Conservation (phyloP, 2,113 vertebrate species). For the Pterophyllum scalare region DNA sequence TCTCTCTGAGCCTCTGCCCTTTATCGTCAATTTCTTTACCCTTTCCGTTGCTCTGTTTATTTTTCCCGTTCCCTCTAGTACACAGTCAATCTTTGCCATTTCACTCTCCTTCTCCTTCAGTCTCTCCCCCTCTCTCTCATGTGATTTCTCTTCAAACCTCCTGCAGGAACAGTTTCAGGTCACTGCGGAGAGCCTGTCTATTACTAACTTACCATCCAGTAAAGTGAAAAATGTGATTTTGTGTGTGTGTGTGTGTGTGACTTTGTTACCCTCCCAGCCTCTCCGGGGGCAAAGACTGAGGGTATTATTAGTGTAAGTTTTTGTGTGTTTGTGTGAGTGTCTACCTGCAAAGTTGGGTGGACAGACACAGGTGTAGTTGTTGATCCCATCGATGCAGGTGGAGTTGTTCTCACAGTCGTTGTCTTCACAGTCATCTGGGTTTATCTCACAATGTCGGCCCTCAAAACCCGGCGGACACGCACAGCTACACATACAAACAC, state of each 20-base stretch:
- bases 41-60: constrained; percentile 47
- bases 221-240: constrained; percentile 67
- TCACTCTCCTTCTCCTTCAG: background rate
- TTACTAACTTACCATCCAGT: constrained; percentile 60
- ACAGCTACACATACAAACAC: constrained; percentile 86
- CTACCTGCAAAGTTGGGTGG: constrained; percentile 92
- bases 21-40: constrained; percentile 44
- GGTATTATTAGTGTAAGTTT: background rate
- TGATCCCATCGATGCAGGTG: constrained; percentile 93
- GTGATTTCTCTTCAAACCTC: constrained; percentile 60
- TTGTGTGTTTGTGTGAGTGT: background rate
- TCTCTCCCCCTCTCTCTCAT: background rate
- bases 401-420: constrained; percentile 98
- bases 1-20: constrained; percentile 26
- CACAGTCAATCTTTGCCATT: constrained; percentile 34
- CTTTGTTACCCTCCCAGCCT: constrained; percentile 37
- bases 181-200: constrained; percentile 58
- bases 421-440: constrained; percentile 95
- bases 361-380: constrained; percentile 94
- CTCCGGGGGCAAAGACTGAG: background rate
- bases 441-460: constrained; percentile 89
- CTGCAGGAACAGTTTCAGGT: constrained; percentile 66
- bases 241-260: background rate
- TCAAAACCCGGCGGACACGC: constrained; percentile 90
- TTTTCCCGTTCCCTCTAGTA: constrained; percentile 20